A percentile compares a stretch with the other conserved stretches of the same genome.
Evolutionary conservation across 2,888 invertebrate species (phyloP).

Genomic region (Metacarcinus magister): DNA sequence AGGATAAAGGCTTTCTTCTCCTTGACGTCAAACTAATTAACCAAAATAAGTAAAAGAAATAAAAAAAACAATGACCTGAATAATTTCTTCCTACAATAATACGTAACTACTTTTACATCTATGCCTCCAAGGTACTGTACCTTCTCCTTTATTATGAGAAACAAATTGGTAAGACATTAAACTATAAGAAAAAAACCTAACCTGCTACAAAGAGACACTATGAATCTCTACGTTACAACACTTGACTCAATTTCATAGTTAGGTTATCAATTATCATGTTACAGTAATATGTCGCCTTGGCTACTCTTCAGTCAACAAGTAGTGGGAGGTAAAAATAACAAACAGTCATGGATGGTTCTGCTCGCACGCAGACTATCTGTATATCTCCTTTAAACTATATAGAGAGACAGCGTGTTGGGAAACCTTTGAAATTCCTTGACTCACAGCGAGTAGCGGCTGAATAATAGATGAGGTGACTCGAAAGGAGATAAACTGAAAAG

Average conservation of each 20-base stretch:
- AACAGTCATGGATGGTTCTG: not conserved
- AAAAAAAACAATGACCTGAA: not conserved
- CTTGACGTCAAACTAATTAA: conserved; percentile 2
- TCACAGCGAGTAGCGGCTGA: not conserved
- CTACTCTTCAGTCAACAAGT: not conserved
- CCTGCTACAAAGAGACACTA: not conserved
- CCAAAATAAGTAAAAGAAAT: not conserved
- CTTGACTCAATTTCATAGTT: not conserved
- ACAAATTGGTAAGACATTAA: no score
- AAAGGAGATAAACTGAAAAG: not conserved
- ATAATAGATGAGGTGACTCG: not conserved
- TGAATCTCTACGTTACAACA: not conserved
- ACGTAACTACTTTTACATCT: not conserved
- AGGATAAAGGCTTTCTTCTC: not conserved
- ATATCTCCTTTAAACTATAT: not conserved
- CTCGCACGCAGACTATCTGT: not conserved
- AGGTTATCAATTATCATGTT: not conserved
- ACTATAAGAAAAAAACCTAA: no score
- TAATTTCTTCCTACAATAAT: not conserved
- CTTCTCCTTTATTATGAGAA: no score
- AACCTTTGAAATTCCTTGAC: not conserved
- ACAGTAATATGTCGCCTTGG: not conserved
- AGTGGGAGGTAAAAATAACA: not conserved
- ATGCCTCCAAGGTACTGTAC: not conserved
- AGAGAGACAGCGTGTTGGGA: not conserved